Base-by-base conservation (phyloP, 1,140 invertebrate species). In the Heterodera schachtii region DNA sequence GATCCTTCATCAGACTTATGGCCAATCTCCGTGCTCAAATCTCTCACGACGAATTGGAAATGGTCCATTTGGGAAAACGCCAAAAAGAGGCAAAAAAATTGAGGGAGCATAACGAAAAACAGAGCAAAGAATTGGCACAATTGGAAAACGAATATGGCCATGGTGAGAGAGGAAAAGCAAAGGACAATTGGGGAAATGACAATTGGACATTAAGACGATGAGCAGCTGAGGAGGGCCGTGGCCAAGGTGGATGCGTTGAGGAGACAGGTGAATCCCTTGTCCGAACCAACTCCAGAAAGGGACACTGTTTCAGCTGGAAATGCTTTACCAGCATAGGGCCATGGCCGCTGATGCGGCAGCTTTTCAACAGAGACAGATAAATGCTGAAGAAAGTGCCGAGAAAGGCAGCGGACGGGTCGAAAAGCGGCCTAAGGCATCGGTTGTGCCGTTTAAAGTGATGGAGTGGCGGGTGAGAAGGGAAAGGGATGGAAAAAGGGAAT, bases 401-500 rank as follows among this genome's bases (percentile, higher is more conserved):
- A 60, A 60, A 13, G 16, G 9, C 57, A 19, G 4, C 57, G 31
- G 41, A 5, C 79, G 70, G 3, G 21, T 44, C 52, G 74, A 83
- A 21, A 5, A 41, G 46, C 78, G 84, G 44, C 84, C 85, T 60
- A 81, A 85, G 76, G 84, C 84, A 41, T 84, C 81, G 44, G 75
- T 85, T 49, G 86, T 64, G 19, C 84, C 84, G 21, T 85, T 85
- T 69, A 80, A 85, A 52, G 83, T 87, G 74, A 4, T 5, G 41
- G 74, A 52, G 31, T 31, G 31, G 31, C 31, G 31, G 31, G 31
- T 31, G 31, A 31, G 31, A 31, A 31, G 31, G 31, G 1, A 31
- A 31, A 31, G 69, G 69, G 21, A 52, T 52, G 49, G 49, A 69
- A 69, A 2, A 69, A 52, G 49, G 49, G 49, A 52, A 69, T 52